Conservation (phyloP, 2,113 vertebrate genomes). For the Solenodon paradoxus region DNA sequence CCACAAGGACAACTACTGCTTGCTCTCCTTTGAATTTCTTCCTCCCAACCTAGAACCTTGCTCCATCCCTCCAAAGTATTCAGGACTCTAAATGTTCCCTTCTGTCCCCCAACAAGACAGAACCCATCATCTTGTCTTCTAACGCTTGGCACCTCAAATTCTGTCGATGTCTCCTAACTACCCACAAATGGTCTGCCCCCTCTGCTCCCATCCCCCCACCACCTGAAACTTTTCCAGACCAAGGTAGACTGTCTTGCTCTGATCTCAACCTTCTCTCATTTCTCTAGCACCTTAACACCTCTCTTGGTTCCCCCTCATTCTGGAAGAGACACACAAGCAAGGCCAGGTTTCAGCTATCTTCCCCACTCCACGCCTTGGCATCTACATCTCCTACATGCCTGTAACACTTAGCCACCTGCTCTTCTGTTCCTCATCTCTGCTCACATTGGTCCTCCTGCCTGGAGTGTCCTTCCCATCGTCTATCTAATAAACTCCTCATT, state of each 20-base stretch:
- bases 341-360: neutral
- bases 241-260: neutral
- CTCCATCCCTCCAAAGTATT: neutral
- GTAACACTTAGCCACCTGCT: neutral
- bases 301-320: neutral
- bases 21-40: neutral
- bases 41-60: neutral
- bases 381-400: neutral
- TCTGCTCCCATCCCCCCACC: neutral
- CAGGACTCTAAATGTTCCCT: neutral
- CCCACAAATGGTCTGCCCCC: neutral
- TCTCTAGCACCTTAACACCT: neutral
- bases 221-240: neutral
- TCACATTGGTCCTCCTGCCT: neutral
- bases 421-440: neutral
- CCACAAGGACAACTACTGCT: neutral
- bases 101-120: neutral
- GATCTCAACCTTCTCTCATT: neutral
- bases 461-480: neutral
- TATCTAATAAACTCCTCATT: neutral
- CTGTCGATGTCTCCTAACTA: neutral
- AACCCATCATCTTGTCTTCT: no score
- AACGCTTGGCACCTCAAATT: neutral
- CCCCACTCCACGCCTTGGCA: neutral
- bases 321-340: neutral